phyloP scores from a whole-genome alignment of 2,888 invertebrate species.

The Furcula furcula region DNA sequence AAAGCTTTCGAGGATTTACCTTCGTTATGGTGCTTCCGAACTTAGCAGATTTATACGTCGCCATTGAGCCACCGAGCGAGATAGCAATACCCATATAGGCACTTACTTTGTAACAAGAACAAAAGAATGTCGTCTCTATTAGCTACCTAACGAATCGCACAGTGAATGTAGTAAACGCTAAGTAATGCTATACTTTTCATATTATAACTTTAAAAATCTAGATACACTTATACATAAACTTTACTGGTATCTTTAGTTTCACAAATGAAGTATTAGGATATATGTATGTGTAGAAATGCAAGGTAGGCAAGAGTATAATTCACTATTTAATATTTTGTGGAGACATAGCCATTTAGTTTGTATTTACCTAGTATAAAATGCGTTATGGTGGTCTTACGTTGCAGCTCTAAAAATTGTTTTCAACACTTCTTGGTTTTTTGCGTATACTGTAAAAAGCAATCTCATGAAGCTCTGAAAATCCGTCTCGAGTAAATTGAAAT shows the following conservation, averaged over 20 bases:
- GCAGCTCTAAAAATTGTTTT: too few species aligned
- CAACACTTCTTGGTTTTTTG: conserved; percentile 2
- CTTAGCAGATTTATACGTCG: conserved; percentile 30
- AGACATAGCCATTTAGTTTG: too few species aligned
- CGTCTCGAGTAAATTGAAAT: conserved; percentile 82
- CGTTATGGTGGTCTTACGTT: too few species aligned
- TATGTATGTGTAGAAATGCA: too few species aligned
- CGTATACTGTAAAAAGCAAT: conserved; percentile 42
- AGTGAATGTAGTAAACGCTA: conserved; percentile 40
- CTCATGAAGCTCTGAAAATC: conserved; percentile 78
- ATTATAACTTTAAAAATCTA: too few species aligned
- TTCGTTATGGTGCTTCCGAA: conserved; percentile 30
- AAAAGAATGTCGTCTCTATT: conserved; percentile 72
- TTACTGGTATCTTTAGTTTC: too few species aligned
- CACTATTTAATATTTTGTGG: too few species aligned
- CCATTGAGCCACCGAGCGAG: conserved; percentile 45
- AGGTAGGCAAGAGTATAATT: too few species aligned
- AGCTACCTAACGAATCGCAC: conserved; percentile 57
- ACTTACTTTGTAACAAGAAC: conserved; percentile 64
- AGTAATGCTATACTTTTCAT: conserved; percentile 4
- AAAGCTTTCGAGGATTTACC: conserved; percentile 33
- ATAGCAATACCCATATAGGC: conserved; percentile 38
- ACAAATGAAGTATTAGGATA: too few species aligned
- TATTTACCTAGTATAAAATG: too few species aligned
- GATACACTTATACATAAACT: too few species aligned